phyloP scores from a whole-genome alignment of 2,888 invertebrate species.

The Epinotia bilunana region DNA sequence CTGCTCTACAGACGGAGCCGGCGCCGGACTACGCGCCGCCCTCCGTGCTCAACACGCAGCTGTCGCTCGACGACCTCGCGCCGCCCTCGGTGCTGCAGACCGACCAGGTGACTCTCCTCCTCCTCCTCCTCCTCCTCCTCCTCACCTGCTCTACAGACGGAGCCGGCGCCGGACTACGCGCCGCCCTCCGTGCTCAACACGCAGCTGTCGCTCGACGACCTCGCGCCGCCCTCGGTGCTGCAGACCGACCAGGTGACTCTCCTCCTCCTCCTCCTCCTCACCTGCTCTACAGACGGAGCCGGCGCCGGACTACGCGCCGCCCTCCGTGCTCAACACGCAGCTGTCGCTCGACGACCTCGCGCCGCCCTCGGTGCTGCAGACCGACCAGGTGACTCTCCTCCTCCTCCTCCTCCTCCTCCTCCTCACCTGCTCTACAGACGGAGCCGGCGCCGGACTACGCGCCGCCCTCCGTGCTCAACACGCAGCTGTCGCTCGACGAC shows the following conservation, averaged over 20 bases:
- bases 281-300: constrained; percentile 55
- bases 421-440: constrained; percentile 45
- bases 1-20: constrained; percentile 55
- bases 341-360: constrained; percentile 81
- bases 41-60: constrained; percentile 80
- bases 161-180: constrained; percentile 73
- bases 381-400: too few species aligned
- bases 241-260: constrained; percentile 52
- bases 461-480: constrained; percentile 80
- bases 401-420: too few species aligned
- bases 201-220: constrained; percentile 80
- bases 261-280: too few species aligned
- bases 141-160: constrained; percentile 50
- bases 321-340: constrained; percentile 81
- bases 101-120: too few species aligned
- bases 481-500: constrained; percentile 81
- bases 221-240: constrained; percentile 81
- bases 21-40: constrained; percentile 79
- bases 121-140: too few species aligned
- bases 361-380: constrained; percentile 79
- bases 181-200: constrained; percentile 82
- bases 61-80: constrained; percentile 80
- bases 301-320: constrained; percentile 77
- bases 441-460: constrained; percentile 75
- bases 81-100: constrained; percentile 79